These are phyloP conservation scores for Axea sp. DNA, from an alignment of 2,888 invertebrate species.

Conservation along the genomic window DNA sequence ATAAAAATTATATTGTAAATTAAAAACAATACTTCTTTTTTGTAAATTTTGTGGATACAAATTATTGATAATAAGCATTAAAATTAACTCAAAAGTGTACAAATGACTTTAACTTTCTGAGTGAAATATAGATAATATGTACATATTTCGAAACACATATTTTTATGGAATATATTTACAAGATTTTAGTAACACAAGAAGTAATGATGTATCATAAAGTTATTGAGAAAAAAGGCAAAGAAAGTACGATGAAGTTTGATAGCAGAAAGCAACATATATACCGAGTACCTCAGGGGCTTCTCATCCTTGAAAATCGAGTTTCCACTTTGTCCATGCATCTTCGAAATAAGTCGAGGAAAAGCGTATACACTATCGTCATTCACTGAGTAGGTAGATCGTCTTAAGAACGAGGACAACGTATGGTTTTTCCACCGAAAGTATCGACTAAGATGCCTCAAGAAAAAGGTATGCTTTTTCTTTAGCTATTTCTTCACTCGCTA, in stretches of 20 bases:
- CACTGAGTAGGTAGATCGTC: slow-evolving; percentile 65
- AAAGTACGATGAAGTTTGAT: slow-evolving; percentile 28
- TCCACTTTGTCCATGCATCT: slow-evolving; percentile 47
- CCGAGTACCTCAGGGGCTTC: slow-evolving; percentile 33
- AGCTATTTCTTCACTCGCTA: slow-evolving; percentile 1
- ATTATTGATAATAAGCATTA: no score
- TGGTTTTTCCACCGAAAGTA: slow-evolving; percentile 51
- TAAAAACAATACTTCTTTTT: no score
- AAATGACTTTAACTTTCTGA: no score
- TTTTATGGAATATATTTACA: background rate
- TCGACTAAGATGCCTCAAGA: slow-evolving; percentile 42
- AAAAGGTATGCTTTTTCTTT: slow-evolving; percentile 43
- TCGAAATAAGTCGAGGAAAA: slow-evolving; percentile 40
- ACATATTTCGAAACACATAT: no score
- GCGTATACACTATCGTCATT: slow-evolving; percentile 60
- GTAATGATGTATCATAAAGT: slow-evolving; percentile 26
- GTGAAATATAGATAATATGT: no score
- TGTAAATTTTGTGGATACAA: no score
- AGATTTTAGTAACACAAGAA: slow-evolving; percentile 1
- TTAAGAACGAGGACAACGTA: slow-evolving; percentile 55
- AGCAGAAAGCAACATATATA: slow-evolving; percentile 36
- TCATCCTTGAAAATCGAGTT: slow-evolving; percentile 51
- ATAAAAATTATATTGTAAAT: no score
- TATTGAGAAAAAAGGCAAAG: slow-evolving; percentile 14
- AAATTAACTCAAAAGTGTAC: no score